Conservation (phyloP, 2,113 vertebrate species). For the Drymodes brunneopygia region DNA sequence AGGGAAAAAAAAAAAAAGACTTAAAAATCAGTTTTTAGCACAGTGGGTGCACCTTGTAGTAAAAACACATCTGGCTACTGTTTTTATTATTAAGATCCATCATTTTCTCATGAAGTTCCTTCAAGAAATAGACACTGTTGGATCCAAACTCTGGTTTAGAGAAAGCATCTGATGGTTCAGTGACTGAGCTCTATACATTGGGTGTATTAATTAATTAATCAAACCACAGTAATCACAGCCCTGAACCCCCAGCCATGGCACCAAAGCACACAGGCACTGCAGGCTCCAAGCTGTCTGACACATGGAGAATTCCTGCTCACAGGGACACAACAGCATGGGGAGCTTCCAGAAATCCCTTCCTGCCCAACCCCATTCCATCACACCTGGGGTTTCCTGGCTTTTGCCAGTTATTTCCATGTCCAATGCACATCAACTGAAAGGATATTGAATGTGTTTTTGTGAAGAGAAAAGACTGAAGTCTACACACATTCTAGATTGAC, state of each 20-base stretch:
- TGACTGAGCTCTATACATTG: neutral
- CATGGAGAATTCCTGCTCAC: neutral
- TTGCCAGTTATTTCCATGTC: neutral
- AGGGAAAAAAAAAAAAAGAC: neutral
- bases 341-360: neutral
- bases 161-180: neutral
- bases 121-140: neutral
- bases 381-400: neutral
- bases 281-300: constrained; percentile 22
- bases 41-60: neutral
- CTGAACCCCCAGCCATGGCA: neutral
- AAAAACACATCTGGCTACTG: neutral
- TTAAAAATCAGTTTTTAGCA: neutral
- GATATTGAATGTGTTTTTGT: neutral
- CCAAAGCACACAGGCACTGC: neutral
- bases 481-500: neutral
- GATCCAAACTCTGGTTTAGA: neutral
- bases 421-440: neutral
- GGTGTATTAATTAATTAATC: neutral
- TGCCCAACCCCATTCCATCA: neutral
- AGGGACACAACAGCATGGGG: neutral
- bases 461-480: neutral
- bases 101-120: neutral
- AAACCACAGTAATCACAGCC: neutral
- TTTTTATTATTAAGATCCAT: neutral